Percentiles rank a stretch among this genome's conserved stretches.
Conservation (phyloP, 2,888 invertebrate species). For the Gibbula magus region DNA sequence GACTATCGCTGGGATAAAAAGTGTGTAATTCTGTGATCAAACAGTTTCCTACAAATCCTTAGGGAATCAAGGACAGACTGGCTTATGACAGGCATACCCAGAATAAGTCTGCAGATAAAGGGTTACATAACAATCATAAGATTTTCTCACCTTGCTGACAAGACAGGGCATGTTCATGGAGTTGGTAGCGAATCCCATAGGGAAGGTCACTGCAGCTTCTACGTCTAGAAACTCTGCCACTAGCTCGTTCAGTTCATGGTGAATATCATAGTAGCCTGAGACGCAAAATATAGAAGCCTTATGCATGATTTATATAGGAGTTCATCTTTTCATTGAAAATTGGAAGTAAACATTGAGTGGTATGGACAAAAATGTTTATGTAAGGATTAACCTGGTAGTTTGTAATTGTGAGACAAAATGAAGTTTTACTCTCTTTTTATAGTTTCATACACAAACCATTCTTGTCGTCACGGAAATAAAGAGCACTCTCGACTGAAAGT, state of each 20-base stretch:
- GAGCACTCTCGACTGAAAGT: too few species aligned
- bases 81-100: background rate
- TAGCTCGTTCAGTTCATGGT: conserved; percentile 86
- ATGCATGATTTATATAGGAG: background rate
- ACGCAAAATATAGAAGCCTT: conserved; percentile 2
- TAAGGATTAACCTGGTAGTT: too few species aligned
- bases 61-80: too few species aligned
- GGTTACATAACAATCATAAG: background rate
- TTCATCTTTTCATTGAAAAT: background rate
- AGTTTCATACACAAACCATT: too few species aligned
- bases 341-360: too few species aligned
- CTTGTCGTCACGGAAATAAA: too few species aligned
- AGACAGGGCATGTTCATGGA: conserved; percentile 93
- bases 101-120: background rate
- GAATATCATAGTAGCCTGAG: conserved; percentile 78
- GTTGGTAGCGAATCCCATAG: conserved; percentile 99
- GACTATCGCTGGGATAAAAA: too few species aligned
- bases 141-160: conserved; percentile 79
- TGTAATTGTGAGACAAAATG: too few species aligned
- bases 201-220: conserved; percentile 95
- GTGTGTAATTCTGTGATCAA: too few species aligned
- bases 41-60: too few species aligned
- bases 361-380: too few species aligned
- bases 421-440: too few species aligned
- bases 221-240: conserved; percentile 92